Evolutionary conservation across 2,797 vertebrate genomes (phyloP).

Genomic region (Molossus molossus): DNA sequence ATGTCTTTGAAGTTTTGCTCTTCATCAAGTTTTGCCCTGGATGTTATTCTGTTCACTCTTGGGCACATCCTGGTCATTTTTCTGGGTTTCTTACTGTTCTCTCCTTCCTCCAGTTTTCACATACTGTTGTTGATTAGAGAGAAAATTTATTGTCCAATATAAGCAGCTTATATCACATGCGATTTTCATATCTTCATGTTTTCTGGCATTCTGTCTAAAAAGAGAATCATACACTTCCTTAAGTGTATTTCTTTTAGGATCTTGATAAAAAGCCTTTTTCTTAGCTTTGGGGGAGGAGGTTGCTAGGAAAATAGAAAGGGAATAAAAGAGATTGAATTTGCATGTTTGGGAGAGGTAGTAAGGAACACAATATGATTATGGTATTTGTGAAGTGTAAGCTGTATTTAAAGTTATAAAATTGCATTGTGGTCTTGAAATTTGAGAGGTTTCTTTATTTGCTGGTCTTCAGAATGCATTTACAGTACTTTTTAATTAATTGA

Average conservation of each 20-base stretch:
- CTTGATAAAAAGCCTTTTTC: conserved; percentile 22
- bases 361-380: neutral
- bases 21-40: neutral
- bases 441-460: conserved; percentile 40
- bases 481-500: conserved; percentile 57
- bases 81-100: neutral
- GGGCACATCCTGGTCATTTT: neutral
- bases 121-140: neutral
- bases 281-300: conserved; percentile 25
- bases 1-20: neutral
- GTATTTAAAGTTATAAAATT: conserved; percentile 39
- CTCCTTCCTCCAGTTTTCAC: neutral
- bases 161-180: neutral
- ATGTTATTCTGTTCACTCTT: neutral
- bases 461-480: conserved; percentile 57
- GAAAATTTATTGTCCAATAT: neutral
- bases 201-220: conserved; percentile 38
- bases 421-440: conserved; percentile 47
- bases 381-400: conserved; percentile 15
- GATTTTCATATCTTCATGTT: conserved; percentile 31
- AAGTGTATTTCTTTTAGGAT: conserved; percentile 32
- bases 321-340: conserved; percentile 35
- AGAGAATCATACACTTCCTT: neutral
- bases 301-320: conserved; percentile 58
- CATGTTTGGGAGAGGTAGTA: conserved; percentile 4